Base-by-base conservation (phyloP, 2,888 invertebrate species). In the Druceiella hillmani region DNA sequence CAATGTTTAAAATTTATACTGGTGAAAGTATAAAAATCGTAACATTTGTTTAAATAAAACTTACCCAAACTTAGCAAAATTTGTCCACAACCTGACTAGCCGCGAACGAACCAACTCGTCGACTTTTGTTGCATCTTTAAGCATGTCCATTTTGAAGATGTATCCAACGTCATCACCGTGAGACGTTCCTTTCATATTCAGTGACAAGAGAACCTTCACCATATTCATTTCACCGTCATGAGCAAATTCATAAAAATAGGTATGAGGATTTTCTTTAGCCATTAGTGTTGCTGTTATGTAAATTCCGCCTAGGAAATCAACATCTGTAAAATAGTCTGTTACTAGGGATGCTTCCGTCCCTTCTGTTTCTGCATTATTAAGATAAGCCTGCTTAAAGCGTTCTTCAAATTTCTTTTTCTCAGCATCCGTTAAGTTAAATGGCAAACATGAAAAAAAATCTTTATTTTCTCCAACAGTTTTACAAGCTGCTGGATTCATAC, bases 151-250 rank as follows among this genome's bases (percentile, higher is more conserved):
- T n/a, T n/a, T n/a, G n/a, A n/a, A n/a, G n/a, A n/a, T n/a, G n/a
- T n/a, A 80, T 7, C 72, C 72, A 1, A 75, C 56, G 1, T 81
- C 81, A 45, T 81, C 81, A 0, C 64, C 74, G 50, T 81, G 81
- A 22, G 74, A 70, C 1, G 75, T 70, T 3, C 80, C 81, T 46
- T 59, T 53, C 0, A 68, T 56, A 1, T 64, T 46, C 9, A 73
- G 59, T 16, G 63, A 59, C 7, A 61, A 51, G 6, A 61, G 52
- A 35, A 61, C 63, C 46, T 78, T 78, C 13, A 66, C 56, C 40
- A 69, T 62, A 52, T 77, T 77, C 3, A 76, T 57, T 9, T 56
- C 58, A 2, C 78, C 78, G 27, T 71, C 67, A 40, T 76, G 78
- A 1, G 74, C 60, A 51, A 79, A 79, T 37, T 72, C 67, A 46